Evolutionary conservation across 2,113 vertebrate species (phyloP).

Genomic region (Engystomops pustulosus): DNA sequence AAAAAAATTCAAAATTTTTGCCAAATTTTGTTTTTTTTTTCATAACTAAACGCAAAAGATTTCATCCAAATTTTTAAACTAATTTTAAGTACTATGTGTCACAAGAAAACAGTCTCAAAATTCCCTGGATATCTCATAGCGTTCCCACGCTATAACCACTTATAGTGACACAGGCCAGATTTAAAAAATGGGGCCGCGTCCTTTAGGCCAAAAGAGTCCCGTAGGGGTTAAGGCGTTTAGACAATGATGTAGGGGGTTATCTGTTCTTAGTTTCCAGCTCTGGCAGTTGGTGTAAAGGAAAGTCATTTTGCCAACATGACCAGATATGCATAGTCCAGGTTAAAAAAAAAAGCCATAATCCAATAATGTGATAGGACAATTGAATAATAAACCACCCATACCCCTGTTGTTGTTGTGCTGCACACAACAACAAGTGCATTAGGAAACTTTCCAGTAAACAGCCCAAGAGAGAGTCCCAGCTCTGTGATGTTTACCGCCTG

Average conservation of each 20-base stretch:
- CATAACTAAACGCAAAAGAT: too few relatives aligned
- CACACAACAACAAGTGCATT: background rate
- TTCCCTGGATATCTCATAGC: too few relatives aligned
- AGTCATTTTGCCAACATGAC: background rate
- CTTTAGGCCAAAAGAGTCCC: too few relatives aligned
- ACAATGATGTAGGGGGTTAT: background rate
- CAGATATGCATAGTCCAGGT: background rate
- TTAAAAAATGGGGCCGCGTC: too few relatives aligned
- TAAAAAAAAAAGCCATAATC: background rate
- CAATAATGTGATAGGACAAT: background rate
- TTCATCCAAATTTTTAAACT: too few relatives aligned
- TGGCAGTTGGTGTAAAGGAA: background rate
- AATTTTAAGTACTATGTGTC: too few relatives aligned
- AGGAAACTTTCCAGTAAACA: slow-evolving; percentile 13
- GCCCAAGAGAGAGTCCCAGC: background rate
- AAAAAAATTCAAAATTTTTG: too few relatives aligned
- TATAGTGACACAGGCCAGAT: too few relatives aligned
- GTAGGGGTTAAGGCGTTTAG: too few relatives aligned
- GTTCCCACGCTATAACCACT: too few relatives aligned
- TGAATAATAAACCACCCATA: slow-evolving; percentile 4
- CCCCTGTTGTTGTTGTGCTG: background rate
- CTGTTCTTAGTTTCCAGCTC: background rate
- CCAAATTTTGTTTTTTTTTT: too few relatives aligned
- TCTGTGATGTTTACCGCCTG: background rate
- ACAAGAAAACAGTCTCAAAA: too few relatives aligned